Evolutionary conservation across 2,113 vertebrate species (phyloP).

Genomic region (Epinephelus moara): DNA sequence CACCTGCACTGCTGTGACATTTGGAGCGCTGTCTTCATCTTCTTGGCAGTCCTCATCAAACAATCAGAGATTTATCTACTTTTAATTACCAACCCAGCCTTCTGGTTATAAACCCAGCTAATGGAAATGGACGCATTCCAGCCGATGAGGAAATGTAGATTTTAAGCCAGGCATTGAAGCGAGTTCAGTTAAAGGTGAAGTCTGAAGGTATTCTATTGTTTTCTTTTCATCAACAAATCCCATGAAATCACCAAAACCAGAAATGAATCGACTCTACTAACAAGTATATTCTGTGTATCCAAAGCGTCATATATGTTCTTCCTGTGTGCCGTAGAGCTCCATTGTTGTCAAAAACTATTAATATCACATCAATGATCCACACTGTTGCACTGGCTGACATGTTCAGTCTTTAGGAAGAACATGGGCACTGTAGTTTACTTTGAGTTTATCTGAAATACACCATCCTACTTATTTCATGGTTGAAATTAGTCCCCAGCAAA

Average conservation of each 20-base stretch:
- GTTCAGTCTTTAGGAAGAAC: no score
- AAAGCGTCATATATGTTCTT: no score
- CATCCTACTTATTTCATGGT: neutral
- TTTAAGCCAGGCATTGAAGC: neutral
- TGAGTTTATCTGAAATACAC: neutral
- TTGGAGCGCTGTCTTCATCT: neutral
- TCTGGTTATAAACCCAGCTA: neutral
- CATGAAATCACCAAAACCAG: neutral
- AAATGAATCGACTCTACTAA: neutral
- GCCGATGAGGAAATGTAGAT: neutral
- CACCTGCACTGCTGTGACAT: constrained; percentile 13
- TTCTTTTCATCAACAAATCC: neutral
- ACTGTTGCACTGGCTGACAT: no score
- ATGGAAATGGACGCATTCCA: constrained; percentile 5
- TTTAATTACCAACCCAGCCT: constrained; percentile 4
- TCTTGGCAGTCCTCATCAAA: constrained; percentile 17
- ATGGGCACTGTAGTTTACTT: no score
- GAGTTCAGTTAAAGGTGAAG: neutral
- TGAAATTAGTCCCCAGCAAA: no score
- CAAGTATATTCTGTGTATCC: no score
- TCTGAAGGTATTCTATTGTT: neutral
- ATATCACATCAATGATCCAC: no score
- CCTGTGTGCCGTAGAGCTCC: no score
- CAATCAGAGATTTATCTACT: constrained; percentile 16
- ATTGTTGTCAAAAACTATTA: no score